phyloP scores from a whole-genome alignment of 1,140 invertebrate species.

The Ostrea edulis region DNA sequence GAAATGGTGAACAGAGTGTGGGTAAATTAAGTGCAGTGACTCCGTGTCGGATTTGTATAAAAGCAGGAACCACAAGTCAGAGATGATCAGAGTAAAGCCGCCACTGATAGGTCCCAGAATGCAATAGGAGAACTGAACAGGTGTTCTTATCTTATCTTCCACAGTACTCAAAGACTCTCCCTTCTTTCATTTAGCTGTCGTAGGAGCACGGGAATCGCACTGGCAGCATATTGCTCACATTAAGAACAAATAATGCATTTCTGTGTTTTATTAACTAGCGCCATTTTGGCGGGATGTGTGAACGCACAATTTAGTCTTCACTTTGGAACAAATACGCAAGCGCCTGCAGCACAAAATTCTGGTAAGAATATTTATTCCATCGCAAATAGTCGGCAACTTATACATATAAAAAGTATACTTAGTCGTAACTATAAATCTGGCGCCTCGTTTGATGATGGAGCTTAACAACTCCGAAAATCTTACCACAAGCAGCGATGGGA shows the following conservation, averaged over 20 bases:
- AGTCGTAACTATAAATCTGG: too few relatives aligned
- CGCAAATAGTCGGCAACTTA: neutral
- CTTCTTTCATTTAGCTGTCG: conserved; percentile 27
- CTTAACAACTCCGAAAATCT: neutral
- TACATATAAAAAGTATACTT: too few relatives aligned
- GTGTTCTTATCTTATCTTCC: conserved; percentile 27
- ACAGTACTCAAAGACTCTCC: conserved; percentile 26
- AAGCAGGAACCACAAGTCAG: neutral
- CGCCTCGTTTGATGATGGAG: too few relatives aligned
- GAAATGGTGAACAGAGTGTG: neutral
- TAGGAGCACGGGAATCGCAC: conserved; percentile 9
- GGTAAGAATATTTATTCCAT: conserved; percentile 24
- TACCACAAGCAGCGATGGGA: neutral
- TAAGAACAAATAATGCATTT: conserved; percentile 27
- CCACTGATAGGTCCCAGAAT: conserved; percentile 1
- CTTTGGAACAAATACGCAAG: conserved; percentile 27
- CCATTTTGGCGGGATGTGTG: conserved; percentile 33
- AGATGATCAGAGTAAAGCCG: neutral
- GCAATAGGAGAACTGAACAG: conserved; percentile 32
- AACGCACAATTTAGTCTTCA: conserved; percentile 35
- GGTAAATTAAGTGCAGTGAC: conserved; percentile 27
- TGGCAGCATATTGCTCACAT: conserved; percentile 16
- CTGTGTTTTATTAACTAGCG: conserved; percentile 35
- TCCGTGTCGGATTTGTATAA: neutral
- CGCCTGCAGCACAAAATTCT: conserved; percentile 11